phyloP scores from a whole-genome alignment of 2,113 vertebrate genomes.

The Halcyon malimbica region DNA sequence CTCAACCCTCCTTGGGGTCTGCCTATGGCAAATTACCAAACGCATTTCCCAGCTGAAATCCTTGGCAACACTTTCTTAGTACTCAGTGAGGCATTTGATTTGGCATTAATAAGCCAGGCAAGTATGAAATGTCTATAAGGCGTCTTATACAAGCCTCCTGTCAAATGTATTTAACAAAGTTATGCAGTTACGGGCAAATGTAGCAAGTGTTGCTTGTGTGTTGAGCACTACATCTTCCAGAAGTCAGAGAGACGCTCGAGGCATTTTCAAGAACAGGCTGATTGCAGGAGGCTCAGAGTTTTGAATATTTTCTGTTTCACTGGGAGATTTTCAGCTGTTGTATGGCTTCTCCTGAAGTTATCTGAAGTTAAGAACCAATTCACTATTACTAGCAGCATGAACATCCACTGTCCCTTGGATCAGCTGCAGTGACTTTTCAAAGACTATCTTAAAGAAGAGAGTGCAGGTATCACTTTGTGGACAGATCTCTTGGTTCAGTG shows the following conservation, averaged over 20 bases:
- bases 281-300: not conserved
- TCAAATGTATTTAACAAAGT: not conserved
- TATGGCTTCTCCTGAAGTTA: not conserved
- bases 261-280: not conserved
- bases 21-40: fast-evolving
- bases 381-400: not conserved
- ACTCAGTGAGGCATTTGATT: not conserved
- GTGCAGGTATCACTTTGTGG: slow-evolving; percentile 52
- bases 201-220: fast-evolving
- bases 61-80: not conserved
- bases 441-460: slow-evolving; percentile 68
- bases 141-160: fast-evolving
- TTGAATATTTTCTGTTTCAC: not conserved
- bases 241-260: not conserved
- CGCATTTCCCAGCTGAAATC: not conserved
- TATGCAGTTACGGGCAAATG: fast-evolving
- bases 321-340: not conserved
- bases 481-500: slow-evolving; percentile 54
- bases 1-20: too few species aligned
- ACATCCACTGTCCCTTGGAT: slow-evolving; percentile 52
- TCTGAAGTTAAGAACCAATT: not conserved
- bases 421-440: slow-evolving; percentile 77
- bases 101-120: not conserved
- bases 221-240: not conserved
- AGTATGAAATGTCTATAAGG: not conserved